phyloP scores from a whole-genome alignment of 1,140 invertebrate species.

The Drosophila navojoa region DNA sequence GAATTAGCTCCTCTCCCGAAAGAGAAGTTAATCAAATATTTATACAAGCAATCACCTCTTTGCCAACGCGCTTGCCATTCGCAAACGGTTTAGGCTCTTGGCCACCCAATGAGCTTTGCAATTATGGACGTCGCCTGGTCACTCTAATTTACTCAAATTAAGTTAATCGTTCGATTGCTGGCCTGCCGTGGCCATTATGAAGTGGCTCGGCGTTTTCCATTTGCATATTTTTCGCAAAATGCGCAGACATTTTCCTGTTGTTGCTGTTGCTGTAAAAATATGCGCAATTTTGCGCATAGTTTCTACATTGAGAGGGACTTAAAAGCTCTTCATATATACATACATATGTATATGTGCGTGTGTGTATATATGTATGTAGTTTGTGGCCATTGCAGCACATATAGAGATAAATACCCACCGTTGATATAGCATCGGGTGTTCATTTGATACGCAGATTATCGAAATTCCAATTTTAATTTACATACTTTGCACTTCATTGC shows the following conservation, averaged over 20 bases:
- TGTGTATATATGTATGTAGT: no score
- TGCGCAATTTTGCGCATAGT: slow-evolving; percentile 45
- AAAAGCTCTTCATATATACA: no score
- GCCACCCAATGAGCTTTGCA: not conserved
- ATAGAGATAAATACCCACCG: not conserved
- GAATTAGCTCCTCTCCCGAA: no score
- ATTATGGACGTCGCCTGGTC: slow-evolving; percentile 29
- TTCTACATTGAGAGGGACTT: not conserved
- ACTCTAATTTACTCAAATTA: slow-evolving; percentile 35
- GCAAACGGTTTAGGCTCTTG: not conserved
- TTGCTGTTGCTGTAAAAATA: not conserved
- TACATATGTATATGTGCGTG: no score
- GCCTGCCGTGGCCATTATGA: slow-evolving; percentile 15
- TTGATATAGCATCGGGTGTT: slow-evolving; percentile 1
- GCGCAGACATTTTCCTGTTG: slow-evolving; percentile 7
- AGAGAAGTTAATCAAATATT: no score
- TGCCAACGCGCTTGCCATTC: no score
- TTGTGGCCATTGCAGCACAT: no score
- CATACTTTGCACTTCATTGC: slow-evolving; percentile 64
- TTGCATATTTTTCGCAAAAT: slow-evolving; percentile 17
- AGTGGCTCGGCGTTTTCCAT: slow-evolving; percentile 25
- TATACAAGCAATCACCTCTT: no score
- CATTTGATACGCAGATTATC: slow-evolving; percentile 55
- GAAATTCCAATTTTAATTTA: slow-evolving; percentile 69
- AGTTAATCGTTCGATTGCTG: slow-evolving; percentile 28